Conservation (phyloP, 2,113 vertebrate species). For the Elaphurus davidianus region DNA sequence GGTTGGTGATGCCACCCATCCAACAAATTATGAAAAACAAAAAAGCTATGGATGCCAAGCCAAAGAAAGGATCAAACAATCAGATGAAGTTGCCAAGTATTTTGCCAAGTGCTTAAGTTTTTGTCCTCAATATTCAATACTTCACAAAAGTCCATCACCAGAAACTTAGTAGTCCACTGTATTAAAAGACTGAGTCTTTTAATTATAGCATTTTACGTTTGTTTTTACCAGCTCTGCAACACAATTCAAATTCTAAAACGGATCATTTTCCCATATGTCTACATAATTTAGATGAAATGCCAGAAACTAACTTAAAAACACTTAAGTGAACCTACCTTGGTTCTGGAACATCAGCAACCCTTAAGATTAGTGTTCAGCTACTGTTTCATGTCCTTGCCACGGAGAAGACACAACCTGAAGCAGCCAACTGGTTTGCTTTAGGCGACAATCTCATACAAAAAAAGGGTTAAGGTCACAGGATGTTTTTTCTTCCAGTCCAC, state of each 20-base stretch:
- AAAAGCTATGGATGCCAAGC: background rate
- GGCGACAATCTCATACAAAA: background rate
- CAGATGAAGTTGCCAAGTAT: background rate
- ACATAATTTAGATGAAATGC: background rate
- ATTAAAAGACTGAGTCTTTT: background rate
- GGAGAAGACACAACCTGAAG: background rate
- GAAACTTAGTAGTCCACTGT: background rate
- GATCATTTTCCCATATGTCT: background rate
- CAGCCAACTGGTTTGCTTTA: background rate
- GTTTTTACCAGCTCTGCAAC: background rate
- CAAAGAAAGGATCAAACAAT: background rate
- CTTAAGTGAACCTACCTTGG: background rate
- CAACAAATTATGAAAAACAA: background rate
- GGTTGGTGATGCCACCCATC: background rate
- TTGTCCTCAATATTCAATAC: background rate
- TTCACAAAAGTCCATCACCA: background rate
- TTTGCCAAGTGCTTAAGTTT: background rate
- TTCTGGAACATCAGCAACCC: constrained; percentile 7
- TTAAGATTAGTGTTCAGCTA: background rate
- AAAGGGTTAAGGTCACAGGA: background rate
- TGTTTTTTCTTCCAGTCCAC: constrained; percentile 4
- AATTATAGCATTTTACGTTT: background rate
- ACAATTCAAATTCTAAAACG: constrained; percentile 37
- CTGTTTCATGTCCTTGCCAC: background rate
- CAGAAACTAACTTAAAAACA: background rate